Evolutionary conservation across 2,113 vertebrate genomes (phyloP).

Genomic region (Craseonycteris thonglongyai): DNA sequence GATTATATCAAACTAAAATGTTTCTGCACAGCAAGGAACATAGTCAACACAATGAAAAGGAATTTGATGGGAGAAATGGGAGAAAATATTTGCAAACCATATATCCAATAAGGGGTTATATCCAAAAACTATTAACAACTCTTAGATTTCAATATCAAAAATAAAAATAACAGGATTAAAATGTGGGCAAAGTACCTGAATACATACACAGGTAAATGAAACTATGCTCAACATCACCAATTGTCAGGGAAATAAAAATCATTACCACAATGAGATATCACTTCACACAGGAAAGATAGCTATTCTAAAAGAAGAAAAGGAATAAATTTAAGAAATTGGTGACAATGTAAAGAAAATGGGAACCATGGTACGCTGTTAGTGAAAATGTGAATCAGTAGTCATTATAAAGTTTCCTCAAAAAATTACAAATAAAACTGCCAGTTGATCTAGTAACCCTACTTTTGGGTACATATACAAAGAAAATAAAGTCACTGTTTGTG

Average conservation of each 20-base stretch:
- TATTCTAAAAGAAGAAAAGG: neutral
- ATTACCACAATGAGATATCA: neutral
- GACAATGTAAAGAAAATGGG: neutral
- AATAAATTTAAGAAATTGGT: neutral
- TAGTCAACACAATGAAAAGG: neutral
- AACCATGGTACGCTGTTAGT: neutral
- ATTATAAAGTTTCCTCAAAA: neutral
- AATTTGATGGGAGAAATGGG: neutral
- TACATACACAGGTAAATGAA: neutral
- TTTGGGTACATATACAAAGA: neutral
- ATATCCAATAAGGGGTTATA: neutral
- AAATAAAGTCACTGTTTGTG: neutral
- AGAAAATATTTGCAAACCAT: neutral
- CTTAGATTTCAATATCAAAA: neutral
- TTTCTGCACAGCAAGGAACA: neutral
- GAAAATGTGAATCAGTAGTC: too few species aligned
- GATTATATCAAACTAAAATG: neutral
- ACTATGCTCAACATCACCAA: neutral
- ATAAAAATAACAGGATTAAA: neutral
- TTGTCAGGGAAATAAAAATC: neutral
- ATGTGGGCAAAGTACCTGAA: neutral
- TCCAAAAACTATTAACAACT: neutral
- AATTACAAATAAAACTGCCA: neutral
- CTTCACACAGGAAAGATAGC: neutral
- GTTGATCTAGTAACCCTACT: neutral